Percentiles rank a stretch among this genome's conserved stretches.
phyloP scores from a whole-genome alignment of 2,888 invertebrate species.

The Cartodere bifasciata region DNA sequence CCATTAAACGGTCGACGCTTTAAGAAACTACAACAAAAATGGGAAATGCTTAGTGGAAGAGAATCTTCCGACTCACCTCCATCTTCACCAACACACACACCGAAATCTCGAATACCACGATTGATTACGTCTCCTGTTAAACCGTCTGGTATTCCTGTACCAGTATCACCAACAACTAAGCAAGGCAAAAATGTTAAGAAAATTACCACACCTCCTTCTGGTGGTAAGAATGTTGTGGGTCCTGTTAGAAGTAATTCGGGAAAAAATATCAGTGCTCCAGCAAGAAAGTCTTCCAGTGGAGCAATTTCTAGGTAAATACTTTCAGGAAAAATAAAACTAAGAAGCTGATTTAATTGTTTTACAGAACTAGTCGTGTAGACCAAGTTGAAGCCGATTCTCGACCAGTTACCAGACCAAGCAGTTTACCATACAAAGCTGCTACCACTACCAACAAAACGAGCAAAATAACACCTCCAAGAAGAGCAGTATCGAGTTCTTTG shows the following conservation, averaged over 20 bases:
- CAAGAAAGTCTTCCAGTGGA: slow-evolving; percentile 18
- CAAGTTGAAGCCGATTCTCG: slow-evolving; percentile 33
- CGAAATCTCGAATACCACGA: slow-evolving; percentile 61
- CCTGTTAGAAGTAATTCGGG: slow-evolving; percentile 12
- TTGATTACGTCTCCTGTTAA: slow-evolving; percentile 61
- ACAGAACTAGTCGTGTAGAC: slow-evolving; percentile 51
- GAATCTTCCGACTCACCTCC: slow-evolving; percentile 35
- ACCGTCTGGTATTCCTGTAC: slow-evolving; percentile 46
- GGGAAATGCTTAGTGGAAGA: slow-evolving; percentile 61
- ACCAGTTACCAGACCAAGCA: slow-evolving; percentile 48
- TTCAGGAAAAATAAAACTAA: neutral
- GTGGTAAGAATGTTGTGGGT: slow-evolving; percentile 18
- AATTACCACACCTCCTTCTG: slow-evolving; percentile 32
- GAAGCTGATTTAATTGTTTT: slow-evolving; percentile 7
- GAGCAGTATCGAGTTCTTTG: slow-evolving; percentile 56
- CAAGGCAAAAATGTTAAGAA: slow-evolving; percentile 31
- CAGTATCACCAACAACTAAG: slow-evolving; percentile 35
- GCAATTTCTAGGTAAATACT: slow-evolving; percentile 21
- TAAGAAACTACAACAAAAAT: slow-evolving; percentile 62
- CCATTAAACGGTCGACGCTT: slow-evolving; percentile 52
- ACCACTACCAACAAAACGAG: slow-evolving; percentile 24
- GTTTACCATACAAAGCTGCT: slow-evolving; percentile 53
- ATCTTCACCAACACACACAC: slow-evolving; percentile 34
- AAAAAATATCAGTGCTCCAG: slow-evolving; percentile 18
- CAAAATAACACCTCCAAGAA: slow-evolving; percentile 38